phyloP scores from a whole-genome alignment of 2,888 invertebrate genomes.

The Sericinus montela region DNA sequence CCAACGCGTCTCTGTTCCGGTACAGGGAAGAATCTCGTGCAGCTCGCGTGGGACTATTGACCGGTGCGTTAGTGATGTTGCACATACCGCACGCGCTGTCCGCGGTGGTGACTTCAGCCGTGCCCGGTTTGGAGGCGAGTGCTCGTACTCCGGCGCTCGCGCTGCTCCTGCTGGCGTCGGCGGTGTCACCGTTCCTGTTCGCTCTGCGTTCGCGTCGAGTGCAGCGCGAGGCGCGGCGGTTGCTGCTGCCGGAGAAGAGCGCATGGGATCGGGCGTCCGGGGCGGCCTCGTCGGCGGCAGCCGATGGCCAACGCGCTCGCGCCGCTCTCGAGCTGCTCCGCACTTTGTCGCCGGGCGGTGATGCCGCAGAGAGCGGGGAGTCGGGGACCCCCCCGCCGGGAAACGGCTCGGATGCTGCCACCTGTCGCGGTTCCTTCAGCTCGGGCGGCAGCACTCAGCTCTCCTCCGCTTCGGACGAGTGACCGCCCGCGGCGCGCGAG shows the following conservation, averaged over 20 bases:
- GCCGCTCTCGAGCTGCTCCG: conserved; percentile 64
- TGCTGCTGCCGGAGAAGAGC: conserved; percentile 62
- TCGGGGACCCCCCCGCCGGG: conserved; percentile 30
- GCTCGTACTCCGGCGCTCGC: conserved; percentile 72
- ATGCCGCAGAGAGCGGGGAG: conserved; percentile 45
- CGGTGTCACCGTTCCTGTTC: conserved; percentile 87
- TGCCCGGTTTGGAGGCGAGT: conserved; percentile 70
- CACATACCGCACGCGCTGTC: conserved; percentile 83
- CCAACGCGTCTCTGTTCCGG: conserved; percentile 90
- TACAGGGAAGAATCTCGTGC: conserved; percentile 94
- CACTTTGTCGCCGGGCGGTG: conserved; percentile 64
- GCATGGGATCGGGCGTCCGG: conserved; percentile 76
- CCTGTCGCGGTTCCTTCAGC: conserved; percentile 81
- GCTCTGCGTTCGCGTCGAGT: conserved; percentile 86
- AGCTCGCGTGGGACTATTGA: conserved; percentile 83
- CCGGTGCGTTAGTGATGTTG: conserved; percentile 86
- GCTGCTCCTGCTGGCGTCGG: conserved; percentile 80
- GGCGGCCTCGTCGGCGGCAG: conserved; percentile 76
- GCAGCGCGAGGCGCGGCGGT: conserved; percentile 61
- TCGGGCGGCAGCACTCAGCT: conserved; percentile 82
- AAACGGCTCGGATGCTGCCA: conserved; percentile 73
- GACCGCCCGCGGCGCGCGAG: conserved; percentile 45
- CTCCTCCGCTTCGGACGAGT: conserved; percentile 81
- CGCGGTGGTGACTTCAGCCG: conserved; percentile 60
- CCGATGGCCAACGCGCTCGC: conserved; percentile 72